Conservation (phyloP, 2,888 invertebrate species). For the Leptopilina syphax region DNA sequence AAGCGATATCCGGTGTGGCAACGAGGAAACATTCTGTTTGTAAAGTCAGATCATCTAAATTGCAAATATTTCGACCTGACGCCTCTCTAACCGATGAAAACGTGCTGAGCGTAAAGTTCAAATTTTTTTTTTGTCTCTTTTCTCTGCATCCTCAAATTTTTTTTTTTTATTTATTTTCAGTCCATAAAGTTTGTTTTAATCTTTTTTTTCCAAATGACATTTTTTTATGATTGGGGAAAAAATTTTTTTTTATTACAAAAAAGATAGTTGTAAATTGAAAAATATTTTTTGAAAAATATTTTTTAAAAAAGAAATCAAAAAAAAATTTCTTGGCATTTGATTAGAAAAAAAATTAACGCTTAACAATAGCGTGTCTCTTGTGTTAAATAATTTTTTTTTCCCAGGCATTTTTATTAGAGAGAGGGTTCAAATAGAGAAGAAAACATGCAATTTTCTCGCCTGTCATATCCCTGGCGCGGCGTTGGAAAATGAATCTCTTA, state of each 20-base stretch:
- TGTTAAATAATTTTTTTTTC: background rate
- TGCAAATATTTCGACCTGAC: slow-evolving; percentile 38
- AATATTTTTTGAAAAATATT: no score
- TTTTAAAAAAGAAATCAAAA: background rate
- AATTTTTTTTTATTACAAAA: no score
- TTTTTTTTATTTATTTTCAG: background rate
- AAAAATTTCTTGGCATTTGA: no score
- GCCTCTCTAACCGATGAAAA: slow-evolving; percentile 36
- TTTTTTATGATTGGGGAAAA: no score
- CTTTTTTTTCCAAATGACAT: no score
- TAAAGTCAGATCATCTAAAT: slow-evolving; percentile 39
- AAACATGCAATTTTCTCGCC: slow-evolving; percentile 36
- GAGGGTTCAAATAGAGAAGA: slow-evolving; percentile 20
- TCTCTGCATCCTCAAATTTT: slow-evolving; percentile 13
- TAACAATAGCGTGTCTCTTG: background rate
- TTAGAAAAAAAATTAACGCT: background rate
- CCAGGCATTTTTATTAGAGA: background rate
- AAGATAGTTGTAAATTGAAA: no score
- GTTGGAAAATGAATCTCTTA: slow-evolving; percentile 37
- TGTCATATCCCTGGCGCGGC: slow-evolving; percentile 28
- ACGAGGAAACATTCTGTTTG: slow-evolving; percentile 35
- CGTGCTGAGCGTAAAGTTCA: slow-evolving; percentile 26
- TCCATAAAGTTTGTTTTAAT: no score
- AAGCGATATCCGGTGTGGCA: slow-evolving; percentile 24
- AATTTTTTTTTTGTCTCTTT: slow-evolving; percentile 11